phyloP scores from a whole-genome alignment of 2,113 vertebrate genomes.

The Myrmecophaga tridactyla region DNA sequence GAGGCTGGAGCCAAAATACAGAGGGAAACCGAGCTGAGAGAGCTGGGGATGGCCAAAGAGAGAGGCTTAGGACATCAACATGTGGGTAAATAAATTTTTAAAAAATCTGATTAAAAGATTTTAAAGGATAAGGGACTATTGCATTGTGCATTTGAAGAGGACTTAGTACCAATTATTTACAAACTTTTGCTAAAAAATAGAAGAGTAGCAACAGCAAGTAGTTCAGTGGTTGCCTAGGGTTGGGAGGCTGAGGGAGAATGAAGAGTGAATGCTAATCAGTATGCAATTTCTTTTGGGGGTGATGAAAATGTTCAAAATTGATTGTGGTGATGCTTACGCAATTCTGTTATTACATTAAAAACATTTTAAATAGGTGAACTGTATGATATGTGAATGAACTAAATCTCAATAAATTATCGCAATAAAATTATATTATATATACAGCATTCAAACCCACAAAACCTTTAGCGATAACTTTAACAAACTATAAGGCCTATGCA shows the following conservation, averaged over 20 bases:
- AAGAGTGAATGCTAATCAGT: not conserved
- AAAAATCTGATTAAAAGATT: not conserved
- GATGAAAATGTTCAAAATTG: not conserved
- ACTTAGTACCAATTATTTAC: not conserved
- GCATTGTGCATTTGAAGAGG: not conserved
- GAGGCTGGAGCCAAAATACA: no score
- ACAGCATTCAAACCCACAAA: no score
- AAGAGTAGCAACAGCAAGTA: no score
- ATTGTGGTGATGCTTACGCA: no score
- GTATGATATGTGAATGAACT: not conserved
- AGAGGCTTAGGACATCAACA: not conserved
- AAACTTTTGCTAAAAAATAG: not conserved
- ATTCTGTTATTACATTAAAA: no score
- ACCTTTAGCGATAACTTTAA: no score
- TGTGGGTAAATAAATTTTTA: not conserved
- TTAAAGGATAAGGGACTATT: not conserved
- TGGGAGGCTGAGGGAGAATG: not conserved
- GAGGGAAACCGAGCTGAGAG: not conserved
- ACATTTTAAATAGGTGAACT: not conserved
- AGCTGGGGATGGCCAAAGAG: not conserved
- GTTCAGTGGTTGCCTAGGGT: not conserved
- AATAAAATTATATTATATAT: no score
- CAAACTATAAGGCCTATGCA: no score
- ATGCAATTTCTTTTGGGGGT: not conserved
- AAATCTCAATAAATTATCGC: no score